These are phyloP conservation scores for Eurytoma adleriae DNA, from an alignment of 2,888 invertebrate genomes.

Conservation along the genomic window DNA sequence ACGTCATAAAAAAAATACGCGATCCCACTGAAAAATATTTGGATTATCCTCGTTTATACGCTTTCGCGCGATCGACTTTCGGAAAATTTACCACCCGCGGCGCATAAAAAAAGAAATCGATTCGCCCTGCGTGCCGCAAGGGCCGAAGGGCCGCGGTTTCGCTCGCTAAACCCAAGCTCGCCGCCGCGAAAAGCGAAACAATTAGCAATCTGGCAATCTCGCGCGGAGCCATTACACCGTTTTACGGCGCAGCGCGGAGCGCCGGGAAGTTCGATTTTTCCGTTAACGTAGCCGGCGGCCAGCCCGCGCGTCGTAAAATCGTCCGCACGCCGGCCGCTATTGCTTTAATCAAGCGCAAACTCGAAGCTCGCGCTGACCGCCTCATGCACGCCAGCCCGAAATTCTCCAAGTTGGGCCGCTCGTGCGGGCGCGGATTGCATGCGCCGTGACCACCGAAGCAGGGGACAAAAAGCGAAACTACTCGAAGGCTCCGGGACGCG, in stretches of 20 bases:
- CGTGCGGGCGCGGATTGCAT: background rate
- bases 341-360: slow-evolving; percentile 35
- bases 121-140: too few relatives aligned
- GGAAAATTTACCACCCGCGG: too few relatives aligned
- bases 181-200: background rate
- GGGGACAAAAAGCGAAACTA: background rate
- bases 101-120: too few relatives aligned
- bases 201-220: slow-evolving; percentile 3
- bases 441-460: background rate
- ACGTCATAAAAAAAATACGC: too few relatives aligned
- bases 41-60: too few relatives aligned
- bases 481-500: background rate
- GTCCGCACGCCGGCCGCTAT: slow-evolving; percentile 15
- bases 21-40: too few relatives aligned
- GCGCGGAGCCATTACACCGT: background rate
- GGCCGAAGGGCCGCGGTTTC: too few relatives aligned
- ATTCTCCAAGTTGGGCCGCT: slow-evolving; percentile 16
- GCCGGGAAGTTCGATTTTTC: background rate
- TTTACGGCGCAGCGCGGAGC: background rate
- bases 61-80: too few relatives aligned
- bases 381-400: background rate
- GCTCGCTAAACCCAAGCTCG: too few relatives aligned
- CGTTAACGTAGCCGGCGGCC: slow-evolving; percentile 18
- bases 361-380: background rate
- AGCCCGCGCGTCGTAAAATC: slow-evolving; percentile 20